A percentile compares a stretch with the other conserved stretches of the same genome.
These are phyloP conservation scores for Machimus rusticus DNA, from an alignment of 2,888 invertebrate species.

Conservation along the genomic window DNA sequence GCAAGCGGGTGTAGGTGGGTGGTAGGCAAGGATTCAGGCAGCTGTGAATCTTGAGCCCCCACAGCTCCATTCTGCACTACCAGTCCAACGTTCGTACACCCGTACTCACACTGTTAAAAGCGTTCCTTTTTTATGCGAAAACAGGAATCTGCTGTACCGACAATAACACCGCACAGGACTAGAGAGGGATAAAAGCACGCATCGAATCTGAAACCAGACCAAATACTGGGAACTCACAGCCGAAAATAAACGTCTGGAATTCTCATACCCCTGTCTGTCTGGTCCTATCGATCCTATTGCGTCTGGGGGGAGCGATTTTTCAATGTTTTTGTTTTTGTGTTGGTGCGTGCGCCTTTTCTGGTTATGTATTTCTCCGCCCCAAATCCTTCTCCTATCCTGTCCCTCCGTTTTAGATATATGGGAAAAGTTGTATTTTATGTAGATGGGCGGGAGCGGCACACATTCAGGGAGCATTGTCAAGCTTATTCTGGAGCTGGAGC, in stretches of 20 bases:
- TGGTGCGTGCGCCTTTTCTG: constrained; percentile 31
- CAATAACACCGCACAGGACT: neutral
- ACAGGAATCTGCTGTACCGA: neutral
- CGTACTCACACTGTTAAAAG: neutral
- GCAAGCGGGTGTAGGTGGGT: neutral
- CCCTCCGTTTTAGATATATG: neutral
- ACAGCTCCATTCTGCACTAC: neutral
- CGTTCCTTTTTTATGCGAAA: neutral
- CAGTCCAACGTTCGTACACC: neutral
- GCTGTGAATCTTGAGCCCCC: neutral
- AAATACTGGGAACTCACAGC: constrained; percentile 24
- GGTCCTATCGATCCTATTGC: constrained; percentile 42
- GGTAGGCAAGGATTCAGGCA: neutral
- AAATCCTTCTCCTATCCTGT: neutral
- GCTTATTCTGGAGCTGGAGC: neutral
- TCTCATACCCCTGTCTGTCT: constrained; percentile 32
- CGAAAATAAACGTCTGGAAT: constrained; percentile 40
- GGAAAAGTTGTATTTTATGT: neutral
- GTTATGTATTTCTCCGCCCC: neutral
- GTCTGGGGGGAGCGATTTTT: constrained; percentile 24
- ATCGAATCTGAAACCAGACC: constrained; percentile 24
- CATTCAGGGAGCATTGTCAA: neutral
- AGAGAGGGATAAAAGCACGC: constrained; percentile 10
- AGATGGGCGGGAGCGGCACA: neutral
- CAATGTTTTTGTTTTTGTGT: neutral